Evolutionary conservation across 2,888 invertebrate species (phyloP), one percentile per base, ranked within the genome.

Genomic region (Poecilobothrus nobilitatus): DNA sequence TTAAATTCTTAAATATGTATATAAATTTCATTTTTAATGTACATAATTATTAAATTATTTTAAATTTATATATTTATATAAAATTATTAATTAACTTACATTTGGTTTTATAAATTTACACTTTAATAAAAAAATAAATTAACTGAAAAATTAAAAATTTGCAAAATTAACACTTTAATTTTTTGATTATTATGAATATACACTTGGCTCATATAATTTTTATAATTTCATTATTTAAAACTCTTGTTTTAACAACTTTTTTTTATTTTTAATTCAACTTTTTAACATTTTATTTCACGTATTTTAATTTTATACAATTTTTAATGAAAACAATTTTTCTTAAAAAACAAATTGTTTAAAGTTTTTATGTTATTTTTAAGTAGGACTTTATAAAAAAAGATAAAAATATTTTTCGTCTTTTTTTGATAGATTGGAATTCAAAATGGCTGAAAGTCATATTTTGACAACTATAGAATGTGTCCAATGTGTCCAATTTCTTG

Each of bases 341-440:
- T 53, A 4, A 53, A 53, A 53, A 53, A 53, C 53, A 53, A 53
- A 4, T 53, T 18, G 2, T 53, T 53, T 18, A 12, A 53, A 18
- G 2, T 53, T 53, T 37, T 18, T 53, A 6, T 53, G 53, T 53
- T 53, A 53, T 53, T 53, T 53, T 18, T 1, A 53, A 53, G 53
- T 53, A 53, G 53, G 15, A 53, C 53, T 53, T 41, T 53, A 53
- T 53, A 53, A 53, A 53, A 53, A 53, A 53, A 53, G 53, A 18
- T 53, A 53, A 53, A 53, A 53, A 53, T 53, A 53, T 53, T 53
- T 53, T 53, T 53, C 18, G n/a, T 53, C n/a, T 53, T 53, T 53
- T 53, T 53, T 53, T 53, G 53, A 53, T 53, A 53, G 53, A 53
- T 53, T 53, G 53, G 53, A 53, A 53, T 53, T 53, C 18, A 53